phyloP scores from a whole-genome alignment of 2,888 invertebrate species.

The Carabus problematicus region DNA sequence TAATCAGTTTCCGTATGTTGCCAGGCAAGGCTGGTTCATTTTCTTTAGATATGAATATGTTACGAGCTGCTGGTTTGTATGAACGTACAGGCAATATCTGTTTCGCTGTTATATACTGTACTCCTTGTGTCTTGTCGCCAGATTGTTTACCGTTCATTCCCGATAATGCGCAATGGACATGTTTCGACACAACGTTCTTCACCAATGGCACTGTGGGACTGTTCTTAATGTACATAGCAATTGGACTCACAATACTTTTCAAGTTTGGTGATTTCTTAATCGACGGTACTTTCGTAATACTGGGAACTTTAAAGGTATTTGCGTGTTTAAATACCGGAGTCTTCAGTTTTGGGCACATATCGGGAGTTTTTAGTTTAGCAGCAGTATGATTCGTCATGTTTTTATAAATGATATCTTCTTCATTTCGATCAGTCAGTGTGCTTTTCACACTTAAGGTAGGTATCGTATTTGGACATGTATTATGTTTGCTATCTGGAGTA shows the following conservation, averaged over 20 bases:
- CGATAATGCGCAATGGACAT: not conserved
- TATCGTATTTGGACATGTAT: too few relatives aligned
- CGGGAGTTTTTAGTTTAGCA: too few relatives aligned
- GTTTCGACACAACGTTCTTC: slow-evolving; percentile 52
- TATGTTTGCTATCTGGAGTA: too few relatives aligned
- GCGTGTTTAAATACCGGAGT: too few relatives aligned
- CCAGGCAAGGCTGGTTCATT: slow-evolving; percentile 45
- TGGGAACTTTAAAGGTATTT: slow-evolving; percentile 1
- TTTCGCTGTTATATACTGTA: slow-evolving; percentile 3
- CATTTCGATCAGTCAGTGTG: too few relatives aligned
- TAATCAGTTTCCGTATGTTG: slow-evolving; percentile 19
- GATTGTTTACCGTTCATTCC: slow-evolving; percentile 2
- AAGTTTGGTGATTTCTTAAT: slow-evolving; percentile 45
- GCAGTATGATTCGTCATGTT: too few relatives aligned
- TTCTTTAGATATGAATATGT: slow-evolving; percentile 55
- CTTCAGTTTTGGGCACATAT: too few relatives aligned
- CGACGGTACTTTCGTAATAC: slow-evolving; percentile 44
- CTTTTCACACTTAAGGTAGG: too few relatives aligned
- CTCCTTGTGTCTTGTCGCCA: not conserved
- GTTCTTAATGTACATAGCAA: slow-evolving; percentile 58
- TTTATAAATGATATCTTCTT: too few relatives aligned
- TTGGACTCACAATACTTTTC: slow-evolving; percentile 58
- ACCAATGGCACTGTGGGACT: slow-evolving; percentile 56
- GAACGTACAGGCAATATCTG: slow-evolving; percentile 43
- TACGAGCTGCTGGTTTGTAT: slow-evolving; percentile 43